These are phyloP conservation scores for Calephelis perditalis DNA, from an alignment of 2,888 invertebrate genomes.

Conservation along the genomic window DNA sequence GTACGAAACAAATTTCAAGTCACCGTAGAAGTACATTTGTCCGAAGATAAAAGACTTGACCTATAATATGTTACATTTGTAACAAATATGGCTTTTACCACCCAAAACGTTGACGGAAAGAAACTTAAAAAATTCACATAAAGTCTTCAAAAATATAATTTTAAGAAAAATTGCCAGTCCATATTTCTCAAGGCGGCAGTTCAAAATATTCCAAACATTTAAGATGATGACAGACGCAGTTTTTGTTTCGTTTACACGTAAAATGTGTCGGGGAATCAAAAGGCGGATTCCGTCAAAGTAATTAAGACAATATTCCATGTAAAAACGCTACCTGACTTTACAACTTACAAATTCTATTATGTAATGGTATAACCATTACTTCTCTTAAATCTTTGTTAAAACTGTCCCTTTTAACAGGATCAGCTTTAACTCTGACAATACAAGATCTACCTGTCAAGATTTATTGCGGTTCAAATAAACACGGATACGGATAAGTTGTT, in stretches of 20 bases:
- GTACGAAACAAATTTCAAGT: no score
- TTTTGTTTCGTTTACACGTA: conserved; percentile 34
- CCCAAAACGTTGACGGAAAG: no score
- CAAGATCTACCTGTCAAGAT: conserved; percentile 52
- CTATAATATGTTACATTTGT: no score
- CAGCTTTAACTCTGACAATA: conserved; percentile 60
- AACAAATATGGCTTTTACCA: no score
- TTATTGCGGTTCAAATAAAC: conserved; percentile 29
- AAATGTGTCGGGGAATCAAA: conserved; percentile 43
- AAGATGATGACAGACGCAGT: conserved; percentile 33
- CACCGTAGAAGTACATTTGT: no score
- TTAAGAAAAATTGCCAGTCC: not conserved
- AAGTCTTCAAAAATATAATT: no score
- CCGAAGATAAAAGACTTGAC: no score
- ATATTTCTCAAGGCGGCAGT: not conserved
- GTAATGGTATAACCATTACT: conserved; percentile 62
- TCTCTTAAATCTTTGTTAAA: conserved; percentile 53
- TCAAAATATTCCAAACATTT: conserved; percentile 2
- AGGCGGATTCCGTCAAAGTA: conserved; percentile 50
- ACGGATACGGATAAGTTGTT: conserved; percentile 26
- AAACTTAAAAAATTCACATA: no score
- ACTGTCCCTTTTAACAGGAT: conserved; percentile 53
- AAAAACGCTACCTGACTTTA: conserved; percentile 69
- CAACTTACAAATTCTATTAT: conserved; percentile 12
- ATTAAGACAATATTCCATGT: conserved; percentile 55